Evolutionary conservation across 2,888 invertebrate genomes (phyloP), one percentile per base, ranked within the genome.

Genomic region (Mesorhabditis spiculigera): DNA sequence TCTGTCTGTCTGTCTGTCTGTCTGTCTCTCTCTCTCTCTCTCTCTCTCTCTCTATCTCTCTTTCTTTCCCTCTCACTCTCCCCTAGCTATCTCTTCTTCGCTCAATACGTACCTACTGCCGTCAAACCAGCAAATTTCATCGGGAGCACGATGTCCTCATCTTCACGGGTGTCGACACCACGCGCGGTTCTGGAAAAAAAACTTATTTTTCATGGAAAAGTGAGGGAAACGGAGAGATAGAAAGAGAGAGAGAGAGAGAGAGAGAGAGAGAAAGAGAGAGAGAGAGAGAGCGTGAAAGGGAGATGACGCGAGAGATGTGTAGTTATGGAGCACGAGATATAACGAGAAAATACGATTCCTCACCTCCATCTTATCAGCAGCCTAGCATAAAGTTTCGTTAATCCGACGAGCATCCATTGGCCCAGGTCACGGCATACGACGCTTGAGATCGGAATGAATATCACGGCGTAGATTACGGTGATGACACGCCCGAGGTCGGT

Each of bases 401-500:
- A 68, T 63, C 74, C 73, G 5, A 79, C 75, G 4, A 79, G 72
- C 0, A 75, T 72, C 67, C 75, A 75, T 69, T 79, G 79, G 16
- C 79, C 79, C 8, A 79, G 68, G 68, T 77, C 78, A 70, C 79
- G 75, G 43, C 77, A 71, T 16, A 78, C 75, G 5, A 79, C 76
- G 63, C 75, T 69, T 16, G 78, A 77, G 5, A 78, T 62, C 4
- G 79, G 79, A 10, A 78, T 73, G 62, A 76, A 77, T 4, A 79
- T 65, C 5, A 78, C 71, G 10, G 75, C 79, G 64, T 79, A 79
- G 4, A 78, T 16, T 28, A 79, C 75, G 4, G 75, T 75, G 43
- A 71, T 50, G 10, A 69, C 68, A 58, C 77, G 73, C 45, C 77
- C 78, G 3, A 73, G 58, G 13, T 69, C 65, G 4, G 79, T 77